Evolutionary conservation across 1,140 invertebrate species (phyloP).

Genomic region (Holotrichia oblita): DNA sequence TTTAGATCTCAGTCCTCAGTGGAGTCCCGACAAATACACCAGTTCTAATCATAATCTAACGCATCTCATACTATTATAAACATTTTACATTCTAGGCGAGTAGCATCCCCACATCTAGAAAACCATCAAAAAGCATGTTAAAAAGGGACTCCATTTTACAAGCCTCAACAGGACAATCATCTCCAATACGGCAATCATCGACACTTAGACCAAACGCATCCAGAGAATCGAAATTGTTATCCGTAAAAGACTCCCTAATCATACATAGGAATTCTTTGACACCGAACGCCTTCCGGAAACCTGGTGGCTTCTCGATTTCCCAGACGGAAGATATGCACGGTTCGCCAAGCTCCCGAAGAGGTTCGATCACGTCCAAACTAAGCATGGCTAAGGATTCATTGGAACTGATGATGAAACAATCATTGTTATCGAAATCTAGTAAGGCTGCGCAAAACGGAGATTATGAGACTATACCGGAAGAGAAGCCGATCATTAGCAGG

Average conservation of each 20-base stretch:
- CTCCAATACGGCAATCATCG: not conserved
- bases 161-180: too few relatives aligned
- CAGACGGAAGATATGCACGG: not conserved
- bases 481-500: not conserved
- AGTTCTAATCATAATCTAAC: too few relatives aligned
- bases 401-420: constrained; percentile 45
- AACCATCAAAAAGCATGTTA: not conserved
- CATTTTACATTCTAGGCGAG: not conserved
- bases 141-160: not conserved
- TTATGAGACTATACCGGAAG: not conserved
- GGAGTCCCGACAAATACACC: too few relatives aligned
- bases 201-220: not conserved
- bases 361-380: constrained; percentile 45
- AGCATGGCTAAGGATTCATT: constrained; percentile 45
- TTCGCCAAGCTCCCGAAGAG: constrained; percentile 15
- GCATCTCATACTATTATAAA: not conserved
- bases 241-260: constrained; percentile 31
- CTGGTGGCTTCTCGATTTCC: not conserved
- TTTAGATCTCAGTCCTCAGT: too few relatives aligned
- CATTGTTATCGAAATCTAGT: constrained; percentile 33
- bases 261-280: constrained; percentile 31
- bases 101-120: not conserved
- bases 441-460: constrained; percentile 1
- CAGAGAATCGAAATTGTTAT: not conserved
- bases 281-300: not conserved